Percentiles rank a stretch among this genome's conserved stretches.
Conservation (phyloP, 1,140 invertebrate genomes). For the Orchestia grillus region DNA sequence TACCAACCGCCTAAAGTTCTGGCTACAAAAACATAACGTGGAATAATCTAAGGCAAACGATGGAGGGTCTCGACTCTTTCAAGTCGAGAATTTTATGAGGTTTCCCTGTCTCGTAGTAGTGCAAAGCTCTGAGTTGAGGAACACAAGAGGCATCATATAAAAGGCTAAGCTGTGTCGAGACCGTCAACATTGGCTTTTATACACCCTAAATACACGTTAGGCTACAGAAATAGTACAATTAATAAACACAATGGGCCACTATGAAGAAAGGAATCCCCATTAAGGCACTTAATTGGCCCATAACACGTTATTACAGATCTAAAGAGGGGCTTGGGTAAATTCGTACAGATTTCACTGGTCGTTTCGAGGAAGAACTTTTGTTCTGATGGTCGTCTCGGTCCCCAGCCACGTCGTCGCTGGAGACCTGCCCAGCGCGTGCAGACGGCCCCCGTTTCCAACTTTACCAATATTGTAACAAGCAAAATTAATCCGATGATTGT, state of each 20-base stretch:
- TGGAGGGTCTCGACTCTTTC: neutral
- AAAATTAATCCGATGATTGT: neutral
- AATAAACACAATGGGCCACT: slow-evolving; percentile 55
- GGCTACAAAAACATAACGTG: no score
- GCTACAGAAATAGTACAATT: slow-evolving; percentile 52
- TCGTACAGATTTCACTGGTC: slow-evolving; percentile 54
- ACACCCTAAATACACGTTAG: slow-evolving; percentile 47
- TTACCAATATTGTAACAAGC: neutral
- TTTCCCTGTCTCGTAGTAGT: neutral
- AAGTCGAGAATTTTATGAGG: neutral
- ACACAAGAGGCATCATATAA: neutral
- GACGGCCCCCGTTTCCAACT: neutral
- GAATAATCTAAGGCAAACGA: neutral
- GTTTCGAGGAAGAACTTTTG: slow-evolving; percentile 23
- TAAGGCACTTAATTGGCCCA: slow-evolving; percentile 33
- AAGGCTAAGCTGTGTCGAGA: neutral
- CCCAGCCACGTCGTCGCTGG: neutral
- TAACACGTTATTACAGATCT: slow-evolving; percentile 45
- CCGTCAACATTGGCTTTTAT: slow-evolving; percentile 35
- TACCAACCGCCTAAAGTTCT: neutral
- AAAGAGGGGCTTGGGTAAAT: slow-evolving; percentile 25
- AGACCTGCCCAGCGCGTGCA: neutral
- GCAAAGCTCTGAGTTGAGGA: neutral
- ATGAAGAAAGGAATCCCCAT: slow-evolving; percentile 54
- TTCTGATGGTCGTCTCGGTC: neutral